Conservation (phyloP, 2,888 invertebrate species). For the Zaprionus lineosus region DNA sequence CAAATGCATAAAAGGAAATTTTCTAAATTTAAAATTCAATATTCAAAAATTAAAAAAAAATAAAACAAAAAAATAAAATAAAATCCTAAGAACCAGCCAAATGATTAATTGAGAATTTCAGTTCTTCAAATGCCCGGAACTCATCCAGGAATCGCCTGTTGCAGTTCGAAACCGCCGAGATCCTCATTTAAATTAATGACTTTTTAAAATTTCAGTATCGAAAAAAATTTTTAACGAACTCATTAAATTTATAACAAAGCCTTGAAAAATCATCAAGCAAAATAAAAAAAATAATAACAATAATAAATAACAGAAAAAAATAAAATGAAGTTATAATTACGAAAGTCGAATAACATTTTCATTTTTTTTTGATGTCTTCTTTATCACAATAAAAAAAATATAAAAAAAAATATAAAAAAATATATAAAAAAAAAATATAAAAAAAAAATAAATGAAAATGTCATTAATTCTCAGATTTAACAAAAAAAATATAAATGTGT, state of each 20-base stretch:
- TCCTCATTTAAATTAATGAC: conserved; percentile 64
- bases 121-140: too few relatives aligned
- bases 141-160: background rate
- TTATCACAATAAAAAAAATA: too few relatives aligned
- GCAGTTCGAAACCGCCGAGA: conserved; percentile 31
- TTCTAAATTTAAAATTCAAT: too few relatives aligned
- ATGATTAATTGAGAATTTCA: conserved; percentile 44
- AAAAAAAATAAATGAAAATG: background rate
- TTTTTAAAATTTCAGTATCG: too few relatives aligned
- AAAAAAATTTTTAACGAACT: conserved; percentile 59
- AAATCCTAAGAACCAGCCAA: conserved; percentile 20
- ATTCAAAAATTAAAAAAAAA: too few relatives aligned
- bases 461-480: conserved; percentile 35
- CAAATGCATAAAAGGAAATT: too few relatives aligned
- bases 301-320: conserved; percentile 17
- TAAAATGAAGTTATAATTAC: conserved; percentile 38
- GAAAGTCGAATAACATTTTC: background rate
- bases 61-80: background rate
- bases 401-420: conserved; percentile 15
- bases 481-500: background rate
- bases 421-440: conserved; percentile 1
- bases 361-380: conserved; percentile 13
- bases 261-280: background rate
- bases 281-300: conserved; percentile 15
- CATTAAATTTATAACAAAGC: conserved; percentile 56